Percentiles rank a stretch among this genome's conserved stretches.
These are phyloP conservation scores for Azemiops feae DNA, from an alignment of 2,113 vertebrate species.

Conservation along the genomic window DNA sequence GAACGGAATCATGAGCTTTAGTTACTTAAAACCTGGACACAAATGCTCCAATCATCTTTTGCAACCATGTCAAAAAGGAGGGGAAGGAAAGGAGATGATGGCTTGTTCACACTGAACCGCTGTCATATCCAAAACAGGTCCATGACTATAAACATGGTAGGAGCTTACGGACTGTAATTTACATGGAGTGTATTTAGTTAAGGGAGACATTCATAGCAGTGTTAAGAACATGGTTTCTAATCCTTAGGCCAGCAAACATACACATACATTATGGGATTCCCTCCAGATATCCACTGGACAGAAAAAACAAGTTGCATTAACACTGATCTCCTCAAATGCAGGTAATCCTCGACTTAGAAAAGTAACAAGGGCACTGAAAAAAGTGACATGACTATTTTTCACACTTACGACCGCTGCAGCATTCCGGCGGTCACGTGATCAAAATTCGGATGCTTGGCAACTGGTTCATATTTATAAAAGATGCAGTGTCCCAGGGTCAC, in stretches of 20 bases:
- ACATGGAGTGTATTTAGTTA: not conserved
- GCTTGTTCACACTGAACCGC: not conserved
- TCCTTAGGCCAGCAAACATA: not conserved
- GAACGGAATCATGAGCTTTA: not conserved
- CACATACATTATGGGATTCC: not conserved
- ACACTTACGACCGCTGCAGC: not conserved
- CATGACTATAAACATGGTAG: not conserved
- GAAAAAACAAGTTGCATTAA: not conserved
- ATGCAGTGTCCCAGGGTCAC: not conserved
- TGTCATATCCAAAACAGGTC: not conserved
- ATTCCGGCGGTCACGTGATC: not conserved
- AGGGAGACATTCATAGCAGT: not conserved
- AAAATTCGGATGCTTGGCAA: not conserved
- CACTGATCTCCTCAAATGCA: not conserved
- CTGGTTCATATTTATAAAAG: not conserved
- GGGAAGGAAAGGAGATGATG: not conserved
- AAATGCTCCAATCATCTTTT: not conserved
- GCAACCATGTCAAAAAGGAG: not conserved
- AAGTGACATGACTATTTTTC: not conserved
- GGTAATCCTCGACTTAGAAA: not conserved
- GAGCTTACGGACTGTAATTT: not conserved
- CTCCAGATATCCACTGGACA: not conserved
- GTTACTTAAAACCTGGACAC: not conserved
- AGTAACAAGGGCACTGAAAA: not conserved
- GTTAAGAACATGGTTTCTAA: not conserved